These are phyloP conservation scores for Ceyx melanurus DNA, from an alignment of 2,113 vertebrate genomes.

Conservation along the genomic window DNA sequence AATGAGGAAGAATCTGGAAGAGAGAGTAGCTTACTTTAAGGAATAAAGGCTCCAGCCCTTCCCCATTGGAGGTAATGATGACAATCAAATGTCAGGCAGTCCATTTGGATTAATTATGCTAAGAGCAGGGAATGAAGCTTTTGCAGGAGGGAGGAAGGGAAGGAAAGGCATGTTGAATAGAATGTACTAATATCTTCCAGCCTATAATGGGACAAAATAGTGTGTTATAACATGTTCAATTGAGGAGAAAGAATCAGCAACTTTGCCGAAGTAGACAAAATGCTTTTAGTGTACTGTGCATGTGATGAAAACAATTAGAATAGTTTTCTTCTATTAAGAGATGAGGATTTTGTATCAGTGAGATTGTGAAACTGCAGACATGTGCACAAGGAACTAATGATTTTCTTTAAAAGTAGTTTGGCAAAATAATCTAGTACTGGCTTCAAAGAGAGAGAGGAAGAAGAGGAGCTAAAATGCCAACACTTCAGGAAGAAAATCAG, in stretches of 20 bases:
- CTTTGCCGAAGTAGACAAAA: background rate
- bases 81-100: background rate
- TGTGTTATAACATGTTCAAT: background rate
- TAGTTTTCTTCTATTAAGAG: background rate
- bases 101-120: background rate
- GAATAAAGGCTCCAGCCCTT: background rate
- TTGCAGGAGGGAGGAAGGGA: background rate
- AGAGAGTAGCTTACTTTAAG: background rate
- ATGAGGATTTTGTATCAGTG: background rate
- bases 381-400: rapidly evolving
- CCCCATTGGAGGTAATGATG: background rate
- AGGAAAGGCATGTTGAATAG: background rate
- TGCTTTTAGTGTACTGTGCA: background rate
- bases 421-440: background rate
- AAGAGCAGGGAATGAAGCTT: background rate
- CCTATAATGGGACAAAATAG: background rate
- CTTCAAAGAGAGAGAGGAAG: background rate
- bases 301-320: background rate
- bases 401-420: background rate
- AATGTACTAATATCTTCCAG: background rate
- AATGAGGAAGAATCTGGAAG: background rate
- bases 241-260: background rate
- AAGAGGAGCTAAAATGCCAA: background rate
- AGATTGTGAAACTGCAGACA: background rate
- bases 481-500: background rate